phyloP scores from a whole-genome alignment of 2,113 vertebrate species.

The Corythornis vintsioides region DNA sequence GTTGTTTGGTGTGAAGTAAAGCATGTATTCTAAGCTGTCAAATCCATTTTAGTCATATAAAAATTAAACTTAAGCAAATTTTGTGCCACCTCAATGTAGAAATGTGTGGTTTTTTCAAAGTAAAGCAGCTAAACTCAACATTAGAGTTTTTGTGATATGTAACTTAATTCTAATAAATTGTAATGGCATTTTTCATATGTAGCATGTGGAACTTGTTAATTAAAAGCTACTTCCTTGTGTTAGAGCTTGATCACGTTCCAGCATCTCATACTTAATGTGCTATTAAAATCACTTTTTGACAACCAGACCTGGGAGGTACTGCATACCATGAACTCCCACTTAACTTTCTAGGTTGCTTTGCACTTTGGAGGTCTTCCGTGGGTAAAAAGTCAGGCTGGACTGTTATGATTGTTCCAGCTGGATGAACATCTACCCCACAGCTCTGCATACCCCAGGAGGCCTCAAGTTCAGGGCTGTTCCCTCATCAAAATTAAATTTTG shows the following conservation, averaged over 20 bases:
- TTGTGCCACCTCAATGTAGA: conserved; percentile 21
- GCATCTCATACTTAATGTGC: conserved; percentile 22
- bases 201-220: conserved; percentile 66
- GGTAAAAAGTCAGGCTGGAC: not conserved
- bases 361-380: not conserved
- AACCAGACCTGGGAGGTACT: not conserved
- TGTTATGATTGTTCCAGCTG: not conserved
- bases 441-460: not conserved
- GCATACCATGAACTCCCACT: not conserved
- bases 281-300: conserved; percentile 46
- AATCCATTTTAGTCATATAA: conserved; percentile 41
- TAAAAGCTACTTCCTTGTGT: conserved; percentile 55
- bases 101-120: conserved; percentile 50
- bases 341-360: not conserved
- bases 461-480: not conserved
- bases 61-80: conserved; percentile 56
- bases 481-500: not conserved
- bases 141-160: not conserved
- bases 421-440: not conserved
- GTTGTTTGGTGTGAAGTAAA: not conserved
- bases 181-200: conserved; percentile 15
- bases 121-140: conserved; percentile 21
- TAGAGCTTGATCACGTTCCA: conserved; percentile 38
- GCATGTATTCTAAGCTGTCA: conserved; percentile 22
- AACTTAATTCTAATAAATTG: conserved; percentile 37